These are phyloP conservation scores for Noctua comes DNA, from an alignment of 2,888 invertebrate species.

Conservation along the genomic window DNA sequence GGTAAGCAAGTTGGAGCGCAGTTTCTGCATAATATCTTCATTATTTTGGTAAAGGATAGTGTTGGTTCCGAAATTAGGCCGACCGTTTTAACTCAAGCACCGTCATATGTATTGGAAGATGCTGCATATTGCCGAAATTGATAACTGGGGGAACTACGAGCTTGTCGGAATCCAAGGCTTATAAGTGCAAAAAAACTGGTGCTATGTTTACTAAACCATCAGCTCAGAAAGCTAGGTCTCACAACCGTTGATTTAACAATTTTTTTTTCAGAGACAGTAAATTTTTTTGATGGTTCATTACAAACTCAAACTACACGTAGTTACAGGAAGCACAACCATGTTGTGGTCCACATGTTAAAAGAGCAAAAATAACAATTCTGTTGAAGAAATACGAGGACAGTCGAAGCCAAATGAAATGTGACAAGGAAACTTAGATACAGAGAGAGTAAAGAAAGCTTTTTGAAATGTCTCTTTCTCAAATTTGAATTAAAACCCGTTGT, in stretches of 20 bases:
- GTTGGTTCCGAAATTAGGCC: background rate
- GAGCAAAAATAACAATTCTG: background rate
- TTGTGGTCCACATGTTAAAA: background rate
- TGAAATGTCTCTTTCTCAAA: background rate
- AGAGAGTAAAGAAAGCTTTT: background rate
- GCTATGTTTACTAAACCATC: background rate
- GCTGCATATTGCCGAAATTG: background rate
- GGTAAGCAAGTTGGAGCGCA: conserved; percentile 21
- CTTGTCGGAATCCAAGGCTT: background rate
- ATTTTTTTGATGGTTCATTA: background rate
- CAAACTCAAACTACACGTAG: background rate
- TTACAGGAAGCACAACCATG: background rate
- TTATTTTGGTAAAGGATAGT: conserved; percentile 25
- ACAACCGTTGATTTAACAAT: background rate
- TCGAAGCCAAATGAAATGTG: background rate
- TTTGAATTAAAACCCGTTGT: conserved; percentile 32
- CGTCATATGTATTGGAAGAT: background rate
- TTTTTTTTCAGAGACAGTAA: background rate
- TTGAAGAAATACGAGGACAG: background rate
- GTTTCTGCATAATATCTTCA: conserved; percentile 22
- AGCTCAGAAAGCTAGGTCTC: background rate
- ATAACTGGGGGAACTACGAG: background rate
- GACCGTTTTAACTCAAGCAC: background rate
- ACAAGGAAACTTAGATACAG: background rate
- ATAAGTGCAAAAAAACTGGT: background rate